Evolutionary conservation across 2,797 vertebrate genomes (phyloP).

Genomic region (Pipistrellus kuhlii): DNA sequence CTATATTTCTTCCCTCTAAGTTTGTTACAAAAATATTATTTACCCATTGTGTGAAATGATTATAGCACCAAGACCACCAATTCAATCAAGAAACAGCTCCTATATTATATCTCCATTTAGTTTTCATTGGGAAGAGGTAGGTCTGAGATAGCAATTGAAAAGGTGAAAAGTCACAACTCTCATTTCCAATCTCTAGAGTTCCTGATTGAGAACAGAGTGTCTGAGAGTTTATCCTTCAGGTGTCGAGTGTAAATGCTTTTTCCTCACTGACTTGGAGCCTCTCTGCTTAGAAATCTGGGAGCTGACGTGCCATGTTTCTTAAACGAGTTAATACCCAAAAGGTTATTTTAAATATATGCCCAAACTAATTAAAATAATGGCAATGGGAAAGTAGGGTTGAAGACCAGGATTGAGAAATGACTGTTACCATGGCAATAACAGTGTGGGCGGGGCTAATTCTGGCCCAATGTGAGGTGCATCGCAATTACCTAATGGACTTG

Average conservation of each 20-base stretch:
- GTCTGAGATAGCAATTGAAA: not conserved
- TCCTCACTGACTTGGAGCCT: not conserved
- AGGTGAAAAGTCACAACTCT: constrained; percentile 4
- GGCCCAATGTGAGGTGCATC: not conserved
- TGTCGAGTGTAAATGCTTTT: not conserved
- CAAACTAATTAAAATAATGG: constrained; percentile 22
- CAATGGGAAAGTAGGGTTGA: not conserved
- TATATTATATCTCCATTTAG: not conserved
- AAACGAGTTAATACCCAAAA: constrained; percentile 6
- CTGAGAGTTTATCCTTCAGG: not conserved
- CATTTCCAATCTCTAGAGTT: not conserved
- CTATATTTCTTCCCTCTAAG: not conserved
- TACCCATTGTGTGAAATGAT: constrained; percentile 10
- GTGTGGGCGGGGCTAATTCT: not conserved
- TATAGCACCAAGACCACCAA: not conserved
- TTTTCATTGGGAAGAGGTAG: not conserved
- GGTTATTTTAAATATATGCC: constrained; percentile 11
- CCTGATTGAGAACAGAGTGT: not conserved
- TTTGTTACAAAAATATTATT: not conserved
- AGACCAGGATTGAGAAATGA: not conserved
- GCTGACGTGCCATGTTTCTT: not conserved
- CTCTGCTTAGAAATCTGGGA: not conserved
- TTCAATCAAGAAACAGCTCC: constrained; percentile 21
- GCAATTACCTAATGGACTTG: not conserved
- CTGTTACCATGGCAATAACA: not conserved